Evolutionary conservation across 2,113 vertebrate species (phyloP).

Genomic region (Pterocles burchelli): DNA sequence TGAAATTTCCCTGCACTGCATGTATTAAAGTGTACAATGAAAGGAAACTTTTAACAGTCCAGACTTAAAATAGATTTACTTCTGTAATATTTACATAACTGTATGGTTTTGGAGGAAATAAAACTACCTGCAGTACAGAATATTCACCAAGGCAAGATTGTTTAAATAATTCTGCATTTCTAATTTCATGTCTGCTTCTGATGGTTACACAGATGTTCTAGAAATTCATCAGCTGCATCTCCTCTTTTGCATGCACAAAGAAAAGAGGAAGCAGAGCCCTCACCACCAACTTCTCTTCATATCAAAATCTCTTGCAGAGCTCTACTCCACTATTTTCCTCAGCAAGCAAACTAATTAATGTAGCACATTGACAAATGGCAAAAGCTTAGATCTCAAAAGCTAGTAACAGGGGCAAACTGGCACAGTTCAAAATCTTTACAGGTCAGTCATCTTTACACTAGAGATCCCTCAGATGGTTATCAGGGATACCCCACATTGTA

Average conservation of each 20-base stretch:
- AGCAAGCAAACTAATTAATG: not conserved
- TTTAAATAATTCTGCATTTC: slow-evolving; percentile 4
- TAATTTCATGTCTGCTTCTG: not conserved
- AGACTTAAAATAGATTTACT: not conserved
- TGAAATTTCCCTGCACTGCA: not conserved
- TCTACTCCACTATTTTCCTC: not conserved
- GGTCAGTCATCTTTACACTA: not conserved
- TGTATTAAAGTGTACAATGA: not conserved
- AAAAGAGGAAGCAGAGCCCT: slow-evolving; percentile 36
- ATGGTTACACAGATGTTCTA: not conserved
- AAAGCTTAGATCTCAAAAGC: not conserved
- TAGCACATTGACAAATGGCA: not conserved
- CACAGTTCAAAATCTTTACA: not conserved
- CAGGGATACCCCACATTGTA: not conserved
- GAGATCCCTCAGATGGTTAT: not conserved
- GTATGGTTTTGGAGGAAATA: not conserved
- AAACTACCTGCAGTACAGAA: not conserved
- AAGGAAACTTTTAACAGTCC: not conserved
- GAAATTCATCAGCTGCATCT: not conserved
- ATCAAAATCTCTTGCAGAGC: not conserved
- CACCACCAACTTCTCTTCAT: not conserved
- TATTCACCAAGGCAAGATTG: not conserved
- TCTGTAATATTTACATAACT: not conserved
- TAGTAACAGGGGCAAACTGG: not conserved
- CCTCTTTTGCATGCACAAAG: not conserved